Evolutionary conservation across 37 sponge, comb jelly and placozoan genomes (phyloP), one percentile per base, ranked within the genome.

Genomic region (Cliona cf. orientalis): DNA sequence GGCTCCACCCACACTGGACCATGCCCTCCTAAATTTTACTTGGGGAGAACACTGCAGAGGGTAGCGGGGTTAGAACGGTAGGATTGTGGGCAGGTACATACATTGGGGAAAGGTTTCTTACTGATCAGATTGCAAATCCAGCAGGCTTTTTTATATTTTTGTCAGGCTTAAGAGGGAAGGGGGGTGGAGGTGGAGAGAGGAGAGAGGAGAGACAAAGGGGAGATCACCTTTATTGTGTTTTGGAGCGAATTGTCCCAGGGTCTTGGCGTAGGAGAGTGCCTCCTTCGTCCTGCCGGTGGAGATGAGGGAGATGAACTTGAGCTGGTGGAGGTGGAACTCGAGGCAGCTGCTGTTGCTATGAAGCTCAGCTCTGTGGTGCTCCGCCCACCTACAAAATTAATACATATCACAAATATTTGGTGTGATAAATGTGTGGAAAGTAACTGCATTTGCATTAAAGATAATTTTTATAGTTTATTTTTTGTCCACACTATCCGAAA

Each of bases 271-370:
- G 7, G 63, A 80, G 31, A 94, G 62, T 26, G 91, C 92, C 65
- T 85, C 86, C 23, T 37, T 32, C 5, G 68, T 64, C 14, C 65
- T 21, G 12, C 89, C 85, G 42, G 22, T 3, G 9, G 45, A 42
- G 32, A 94, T 34, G 35, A 91, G 89, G 9, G 81, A 76, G 42
- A 94, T 31, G 81, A 85, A 94, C 67, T 94, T 83, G 58, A 87
- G 83, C 37, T 82, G 95, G 57, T 80, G 92, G 6, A 94, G 89
- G 64, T 84, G 81, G 79, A 94, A 94, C 62, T 85, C 87, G 2
- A 94, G 82, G 17, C 58, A 33, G 59, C 92, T 94, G 70, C 87
- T 68, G 53, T 81, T 68, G 2, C 42, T 39, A 23, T 37, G 58
- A 23, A 94, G 82, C 29, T 58, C 32, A 7, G 40, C 78, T 42